Base-by-base conservation (phyloP, 2,113 vertebrate genomes). In the Melanerpes aurifrons region DNA sequence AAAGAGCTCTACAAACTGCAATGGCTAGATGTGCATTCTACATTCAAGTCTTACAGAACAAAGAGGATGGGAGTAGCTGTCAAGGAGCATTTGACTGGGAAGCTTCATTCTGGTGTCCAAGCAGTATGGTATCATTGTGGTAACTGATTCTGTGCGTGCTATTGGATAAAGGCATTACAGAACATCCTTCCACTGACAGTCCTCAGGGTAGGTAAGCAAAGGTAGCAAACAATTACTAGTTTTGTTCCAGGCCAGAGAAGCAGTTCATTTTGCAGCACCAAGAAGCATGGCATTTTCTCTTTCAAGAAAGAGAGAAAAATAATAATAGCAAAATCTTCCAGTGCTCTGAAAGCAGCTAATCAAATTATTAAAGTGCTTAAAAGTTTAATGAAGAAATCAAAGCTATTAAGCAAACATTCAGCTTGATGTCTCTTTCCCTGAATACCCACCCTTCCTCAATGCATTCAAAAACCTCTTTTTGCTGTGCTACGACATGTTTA, bases 401-500 rank as follows among this genome's bases (percentile, higher is more conserved):
- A 92, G 94, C 87, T 96, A 87, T 96, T 95, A 90, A 95, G 93
- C 61, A 85, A 96, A 94, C 81, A 70, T 82, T 87, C 73, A 85
- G 93, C 89, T 92, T 96, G 89, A 91, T 86, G 92, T 95, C 90
- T 96, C 90, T 91, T 91, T 89, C 87, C 93, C 92, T 96, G 93
- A 94, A 95, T 97, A 96, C 96, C 93, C 96, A 97, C 92, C 97
- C 96, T 94, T 95, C 82, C 96, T 97, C 95, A 97, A 93, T 61
- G 92, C 96, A 96, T 98, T 97, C 97, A 97, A 97, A 97, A 97
- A 98, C 96, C 97, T 98, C 98, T 97, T 96, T 98, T 97, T 97
- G 97, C 95, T 95, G 95, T 94, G 96, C 96, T 90, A 87, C 63
- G 97, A 98, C 99, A 93, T 98, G 99, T 98, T 97, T 81, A 83